Conservation (phyloP, 1,140 invertebrate species). For the Papilio polytes region DNA sequence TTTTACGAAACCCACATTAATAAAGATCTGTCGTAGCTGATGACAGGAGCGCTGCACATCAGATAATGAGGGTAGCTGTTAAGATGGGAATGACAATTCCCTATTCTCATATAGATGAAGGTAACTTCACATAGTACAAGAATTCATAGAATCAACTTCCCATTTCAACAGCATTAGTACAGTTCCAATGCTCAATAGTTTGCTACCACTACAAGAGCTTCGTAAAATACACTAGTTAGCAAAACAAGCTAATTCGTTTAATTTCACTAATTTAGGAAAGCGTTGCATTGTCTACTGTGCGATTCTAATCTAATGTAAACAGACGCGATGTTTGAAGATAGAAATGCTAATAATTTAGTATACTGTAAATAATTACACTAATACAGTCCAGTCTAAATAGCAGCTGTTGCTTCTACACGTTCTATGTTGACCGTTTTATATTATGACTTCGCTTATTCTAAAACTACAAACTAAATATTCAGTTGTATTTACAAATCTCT, state of each 20-base stretch:
- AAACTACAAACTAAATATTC: conserved; percentile 31
- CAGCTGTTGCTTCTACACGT: conserved; percentile 1
- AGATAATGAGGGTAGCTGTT: conserved; percentile 75
- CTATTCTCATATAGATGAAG: conserved; percentile 31
- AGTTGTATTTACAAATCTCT: conserved; percentile 36
- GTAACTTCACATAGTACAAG: conserved; percentile 35
- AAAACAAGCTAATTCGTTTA: conserved; percentile 65
- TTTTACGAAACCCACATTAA: conserved; percentile 43
- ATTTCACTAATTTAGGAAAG: conserved; percentile 66
- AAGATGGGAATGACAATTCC: conserved; percentile 52
- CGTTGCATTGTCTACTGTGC: conserved; percentile 56
- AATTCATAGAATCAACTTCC: conserved; percentile 51
- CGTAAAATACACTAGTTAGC: conserved; percentile 54
- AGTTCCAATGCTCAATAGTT: conserved; percentile 74
- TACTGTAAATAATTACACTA: conserved; percentile 26
- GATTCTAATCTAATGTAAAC: conserved; percentile 21
- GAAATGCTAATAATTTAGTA: conserved; percentile 27
- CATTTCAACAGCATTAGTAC: conserved; percentile 54
- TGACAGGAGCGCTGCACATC: conserved; percentile 77
- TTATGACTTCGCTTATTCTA: conserved; percentile 33
- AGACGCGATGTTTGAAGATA: conserved; percentile 22
- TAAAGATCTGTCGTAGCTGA: conserved; percentile 67
- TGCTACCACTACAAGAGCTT: conserved; percentile 58
- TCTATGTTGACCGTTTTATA: not conserved
- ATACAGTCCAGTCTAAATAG: not conserved